These are phyloP conservation scores for Galbula dea DNA, from an alignment of 2,113 vertebrate genomes.

Conservation along the genomic window DNA sequence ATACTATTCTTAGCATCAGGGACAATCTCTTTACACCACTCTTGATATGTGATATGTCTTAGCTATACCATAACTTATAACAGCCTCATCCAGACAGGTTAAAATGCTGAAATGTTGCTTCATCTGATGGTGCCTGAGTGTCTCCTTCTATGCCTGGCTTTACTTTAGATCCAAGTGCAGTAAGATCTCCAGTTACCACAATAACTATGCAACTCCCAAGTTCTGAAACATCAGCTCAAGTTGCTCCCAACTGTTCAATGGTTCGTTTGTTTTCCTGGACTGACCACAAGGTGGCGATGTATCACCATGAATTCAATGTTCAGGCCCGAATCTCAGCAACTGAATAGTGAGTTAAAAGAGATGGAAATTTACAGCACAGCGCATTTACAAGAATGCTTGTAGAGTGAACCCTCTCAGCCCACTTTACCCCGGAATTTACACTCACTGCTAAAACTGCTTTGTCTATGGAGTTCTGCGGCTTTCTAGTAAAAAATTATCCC, in stretches of 20 bases:
- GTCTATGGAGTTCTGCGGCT: neutral
- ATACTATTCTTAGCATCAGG: neutral
- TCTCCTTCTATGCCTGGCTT: neutral
- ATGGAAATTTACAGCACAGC: neutral
- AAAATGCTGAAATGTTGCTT: neutral
- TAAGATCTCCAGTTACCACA: neutral
- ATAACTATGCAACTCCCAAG: neutral
- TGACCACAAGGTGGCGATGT: constrained; percentile 58
- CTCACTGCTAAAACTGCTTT: neutral
- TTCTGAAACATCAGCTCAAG: neutral
- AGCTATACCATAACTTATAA: neutral
- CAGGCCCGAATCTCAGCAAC: neutral
- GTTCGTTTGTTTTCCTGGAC: neutral
- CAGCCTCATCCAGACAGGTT: neutral
- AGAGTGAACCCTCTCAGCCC: neutral
- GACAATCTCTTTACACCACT: neutral
- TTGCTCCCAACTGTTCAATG: neutral
- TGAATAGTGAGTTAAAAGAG: neutral
- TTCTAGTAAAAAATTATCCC: neutral
- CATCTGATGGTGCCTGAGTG: too few species aligned
- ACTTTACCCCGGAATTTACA: constrained; percentile 1
- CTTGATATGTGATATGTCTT: neutral
- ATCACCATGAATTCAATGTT: neutral
- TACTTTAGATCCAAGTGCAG: neutral
- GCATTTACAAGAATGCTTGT: neutral